Evolutionary conservation across 2,113 vertebrate species (phyloP).

Genomic region (human (Homo sapiens)): DNA sequence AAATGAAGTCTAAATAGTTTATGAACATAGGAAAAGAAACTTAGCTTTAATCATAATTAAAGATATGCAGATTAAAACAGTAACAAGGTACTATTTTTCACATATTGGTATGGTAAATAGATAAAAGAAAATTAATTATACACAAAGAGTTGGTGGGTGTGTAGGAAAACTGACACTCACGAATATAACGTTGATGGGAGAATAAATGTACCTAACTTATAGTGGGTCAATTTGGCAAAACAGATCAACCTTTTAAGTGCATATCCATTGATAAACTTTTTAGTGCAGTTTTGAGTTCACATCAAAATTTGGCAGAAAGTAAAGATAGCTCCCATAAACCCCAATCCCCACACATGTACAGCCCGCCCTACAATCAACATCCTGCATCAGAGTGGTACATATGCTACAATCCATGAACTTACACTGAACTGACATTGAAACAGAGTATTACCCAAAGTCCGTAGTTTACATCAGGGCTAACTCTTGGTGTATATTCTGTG

Average conservation of each 20-base stretch:
- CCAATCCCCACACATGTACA: neutral
- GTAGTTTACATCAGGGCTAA: neutral
- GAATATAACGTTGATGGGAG: neutral
- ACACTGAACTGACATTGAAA: neutral
- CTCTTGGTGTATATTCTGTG: neutral
- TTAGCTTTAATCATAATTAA: constrained; percentile 1
- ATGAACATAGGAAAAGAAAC: neutral
- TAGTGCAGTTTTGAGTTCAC: neutral
- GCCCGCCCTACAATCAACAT: neutral
- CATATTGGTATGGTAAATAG: constrained; percentile 10
- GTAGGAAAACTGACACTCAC: neutral
- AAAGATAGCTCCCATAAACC: neutral
- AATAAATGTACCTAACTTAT: neutral
- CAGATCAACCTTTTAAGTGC: neutral
- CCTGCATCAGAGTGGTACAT: neutral
- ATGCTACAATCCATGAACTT: neutral
- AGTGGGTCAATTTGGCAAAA: neutral
- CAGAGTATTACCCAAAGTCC: neutral
- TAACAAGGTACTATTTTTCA: neutral
- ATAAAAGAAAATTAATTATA: neutral
- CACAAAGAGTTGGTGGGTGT: neutral
- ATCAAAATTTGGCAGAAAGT: neutral
- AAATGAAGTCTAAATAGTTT: neutral
- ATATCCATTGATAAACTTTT: neutral
- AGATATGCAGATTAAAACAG: neutral